Base-by-base conservation (phyloP, 1,140 invertebrate genomes). In the Rhagoletis pomonella region DNA sequence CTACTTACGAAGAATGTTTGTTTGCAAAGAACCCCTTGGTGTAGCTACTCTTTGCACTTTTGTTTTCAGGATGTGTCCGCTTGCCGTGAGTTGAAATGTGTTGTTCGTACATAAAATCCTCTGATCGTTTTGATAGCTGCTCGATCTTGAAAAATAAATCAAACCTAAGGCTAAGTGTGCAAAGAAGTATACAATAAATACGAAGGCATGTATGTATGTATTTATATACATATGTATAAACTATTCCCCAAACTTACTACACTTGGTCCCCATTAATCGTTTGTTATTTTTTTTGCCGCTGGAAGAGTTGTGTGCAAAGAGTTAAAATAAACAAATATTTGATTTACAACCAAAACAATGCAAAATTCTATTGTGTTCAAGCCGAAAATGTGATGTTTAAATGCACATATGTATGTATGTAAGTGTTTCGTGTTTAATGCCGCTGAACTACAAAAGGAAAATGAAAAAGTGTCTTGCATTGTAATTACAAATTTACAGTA, bases 301-400 rank as follows among this genome's bases (percentile, higher is more conserved):
- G 67, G 65, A 85, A 88, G 44, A 87, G 47, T 55, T 88, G 85
- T 69, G 67, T 87, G 88, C 65, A 88, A 88, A 87, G 88, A 88
- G 87, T 88, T 88, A 87, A 88, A 88, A 88, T 87, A 88, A 88
- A 88, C 86, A 88, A 88, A 88, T 88, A 88, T 88, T 88, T 87
- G 86, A 88, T 86, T 87, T 86, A 86, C 86, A 58, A 86, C 58
- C 84, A 85, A 85, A 85, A 85, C 84, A 85, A 55, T 81, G 44
- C 19, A 7, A 29, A 29, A 29, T 29, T 0, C 19, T 17, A 19
- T 55, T 81, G 73, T 55, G 3, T 12, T 1, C 47, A 81, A 81
- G 17, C 29, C 29, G 29, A 29, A 29, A 29, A 29, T 29, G 29
- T 29, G 29, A 29, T 29, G 29, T 29, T 29, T 29, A 29, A 29